A percentile compares a stretch with the other conserved stretches of the same genome.
These are phyloP conservation scores for Anas platyrhynchos DNA, from an alignment of 2,113 vertebrate genomes.

Conservation along the genomic window DNA sequence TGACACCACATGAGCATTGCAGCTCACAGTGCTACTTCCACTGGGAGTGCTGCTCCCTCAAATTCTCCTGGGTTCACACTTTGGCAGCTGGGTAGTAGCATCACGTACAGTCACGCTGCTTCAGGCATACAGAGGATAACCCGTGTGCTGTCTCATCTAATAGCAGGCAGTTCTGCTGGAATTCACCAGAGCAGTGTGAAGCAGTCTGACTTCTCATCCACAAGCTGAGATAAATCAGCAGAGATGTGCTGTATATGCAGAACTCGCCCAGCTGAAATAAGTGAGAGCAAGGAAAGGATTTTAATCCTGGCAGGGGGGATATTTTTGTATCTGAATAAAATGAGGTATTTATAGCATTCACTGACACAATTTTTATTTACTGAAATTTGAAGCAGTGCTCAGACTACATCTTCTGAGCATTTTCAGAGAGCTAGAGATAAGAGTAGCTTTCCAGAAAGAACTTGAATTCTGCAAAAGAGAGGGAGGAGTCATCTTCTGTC, in stretches of 20 bases:
- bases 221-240: conserved; percentile 10
- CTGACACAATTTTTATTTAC: background rate
- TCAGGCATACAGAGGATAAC: background rate
- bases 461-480: background rate
- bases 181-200: background rate
- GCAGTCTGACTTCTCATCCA: background rate
- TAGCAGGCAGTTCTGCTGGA: background rate
- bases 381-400: background rate
- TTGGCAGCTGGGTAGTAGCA: background rate
- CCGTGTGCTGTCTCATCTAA: background rate
- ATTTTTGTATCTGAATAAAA: conserved; percentile 10
- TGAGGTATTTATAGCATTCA: conserved; percentile 15
- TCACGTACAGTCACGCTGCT: background rate
- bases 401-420: background rate
- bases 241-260: background rate
- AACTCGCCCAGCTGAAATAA: background rate
- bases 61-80: fast-evolving
- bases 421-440: background rate
- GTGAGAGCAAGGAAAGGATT: background rate
- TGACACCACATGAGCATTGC: background rate
- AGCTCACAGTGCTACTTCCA: background rate
- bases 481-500: background rate
- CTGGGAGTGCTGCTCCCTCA: background rate
- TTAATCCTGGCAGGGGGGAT: background rate
- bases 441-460: background rate